These are phyloP conservation scores for Drosophila asahinai DNA, from an alignment of 1,140 invertebrate genomes.

Conservation along the genomic window DNA sequence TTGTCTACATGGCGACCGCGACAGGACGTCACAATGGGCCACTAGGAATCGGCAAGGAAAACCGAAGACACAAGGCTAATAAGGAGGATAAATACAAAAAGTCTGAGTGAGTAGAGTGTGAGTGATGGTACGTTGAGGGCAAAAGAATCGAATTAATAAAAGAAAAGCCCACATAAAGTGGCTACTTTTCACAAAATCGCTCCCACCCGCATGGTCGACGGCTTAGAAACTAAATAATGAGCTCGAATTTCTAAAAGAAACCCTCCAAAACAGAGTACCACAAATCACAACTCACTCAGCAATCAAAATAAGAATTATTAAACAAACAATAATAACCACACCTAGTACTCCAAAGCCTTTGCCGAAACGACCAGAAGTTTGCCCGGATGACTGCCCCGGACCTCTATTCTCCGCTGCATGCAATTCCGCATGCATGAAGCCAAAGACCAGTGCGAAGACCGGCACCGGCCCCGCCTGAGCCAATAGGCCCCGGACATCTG, in stretches of 20 bases:
- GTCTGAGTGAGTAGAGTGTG: slow-evolving; percentile 29
- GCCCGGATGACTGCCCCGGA: slow-evolving; percentile 11
- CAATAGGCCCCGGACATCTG: slow-evolving; percentile 20
- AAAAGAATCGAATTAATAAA: slow-evolving; percentile 8
- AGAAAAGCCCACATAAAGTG: slow-evolving; percentile 21
- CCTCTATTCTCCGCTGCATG: background rate
- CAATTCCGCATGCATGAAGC: background rate
- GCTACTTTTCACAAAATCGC: slow-evolving; percentile 7
- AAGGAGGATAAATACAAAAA: slow-evolving; percentile 2
- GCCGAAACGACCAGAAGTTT: slow-evolving; percentile 4
- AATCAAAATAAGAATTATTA: background rate
- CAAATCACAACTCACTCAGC: slow-evolving; percentile 15
- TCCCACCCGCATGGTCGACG: slow-evolving; percentile 13
- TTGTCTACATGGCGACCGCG: too few species aligned
- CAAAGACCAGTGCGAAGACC: slow-evolving; percentile 12
- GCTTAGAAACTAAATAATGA: slow-evolving; percentile 10
- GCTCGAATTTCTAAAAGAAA: slow-evolving; percentile 16
- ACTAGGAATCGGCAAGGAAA: too few species aligned
- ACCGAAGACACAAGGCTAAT: too few species aligned
- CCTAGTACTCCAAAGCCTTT: background rate
- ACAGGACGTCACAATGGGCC: too few species aligned
- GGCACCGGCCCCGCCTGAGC: slow-evolving; percentile 10
- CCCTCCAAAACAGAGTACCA: slow-evolving; percentile 5
- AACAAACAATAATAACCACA: background rate
- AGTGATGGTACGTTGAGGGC: slow-evolving; percentile 6